Evolutionary conservation across 2,797 vertebrate species (phyloP).

Genomic region (Serranus cabrilla): DNA sequence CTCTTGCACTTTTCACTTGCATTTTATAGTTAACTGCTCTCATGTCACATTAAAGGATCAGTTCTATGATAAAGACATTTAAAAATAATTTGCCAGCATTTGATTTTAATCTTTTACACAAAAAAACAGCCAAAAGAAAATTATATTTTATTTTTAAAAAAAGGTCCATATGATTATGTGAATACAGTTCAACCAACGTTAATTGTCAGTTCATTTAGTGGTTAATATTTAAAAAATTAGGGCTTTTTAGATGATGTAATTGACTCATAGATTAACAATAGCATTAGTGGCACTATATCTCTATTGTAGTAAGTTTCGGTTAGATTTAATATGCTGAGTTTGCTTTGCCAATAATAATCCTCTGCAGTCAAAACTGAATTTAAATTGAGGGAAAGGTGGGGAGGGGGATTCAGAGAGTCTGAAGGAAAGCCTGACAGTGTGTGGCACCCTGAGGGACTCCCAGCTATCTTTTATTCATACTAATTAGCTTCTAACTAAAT

Average conservation of each 20-base stretch:
- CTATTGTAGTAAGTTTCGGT: background rate
- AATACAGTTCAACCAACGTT: conserved; percentile 2
- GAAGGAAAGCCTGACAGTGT: conserved; percentile 72
- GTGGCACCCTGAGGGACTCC: conserved; percentile 70
- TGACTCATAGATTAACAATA: background rate
- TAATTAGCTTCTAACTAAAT: conserved; percentile 82
- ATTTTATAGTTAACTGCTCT: conserved; percentile 7
- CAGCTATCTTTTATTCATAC: conserved; percentile 82
- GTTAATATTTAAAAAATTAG: background rate
- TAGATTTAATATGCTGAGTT: conserved; percentile 24
- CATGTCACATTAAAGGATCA: conserved; percentile 19
- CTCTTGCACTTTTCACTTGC: background rate
- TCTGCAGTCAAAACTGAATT: conserved; percentile 50
- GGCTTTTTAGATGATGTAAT: background rate
- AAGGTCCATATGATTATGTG: conserved; percentile 2
- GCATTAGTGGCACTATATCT: conserved; percentile 7
- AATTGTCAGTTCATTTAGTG: background rate
- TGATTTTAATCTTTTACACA: too few relatives aligned
- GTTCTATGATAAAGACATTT: background rate
- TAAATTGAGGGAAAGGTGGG: conserved; percentile 38
- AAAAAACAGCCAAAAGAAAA: too few relatives aligned
- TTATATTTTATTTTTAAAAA: too few relatives aligned
- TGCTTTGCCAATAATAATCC: conserved; percentile 36
- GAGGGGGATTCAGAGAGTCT: conserved; percentile 31
- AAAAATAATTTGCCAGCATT: too few relatives aligned